Evolutionary conservation across 2,888 invertebrate genomes (phyloP), one percentile per base, ranked within the genome.

Genomic region (Dynastes grantii): DNA sequence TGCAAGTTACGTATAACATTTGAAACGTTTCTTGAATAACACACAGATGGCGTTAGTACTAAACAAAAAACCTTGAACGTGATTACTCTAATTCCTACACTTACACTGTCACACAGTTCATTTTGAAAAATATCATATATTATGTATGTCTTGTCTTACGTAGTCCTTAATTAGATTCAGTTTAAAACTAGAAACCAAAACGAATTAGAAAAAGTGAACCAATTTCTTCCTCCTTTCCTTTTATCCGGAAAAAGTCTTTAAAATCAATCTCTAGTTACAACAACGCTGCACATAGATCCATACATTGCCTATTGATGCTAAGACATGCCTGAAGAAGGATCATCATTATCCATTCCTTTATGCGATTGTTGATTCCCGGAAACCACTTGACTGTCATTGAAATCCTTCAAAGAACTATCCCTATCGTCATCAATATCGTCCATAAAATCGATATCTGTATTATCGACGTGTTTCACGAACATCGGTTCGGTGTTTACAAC

Each of bases 261-360:
- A 76, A 68, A 58, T 22, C 55, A 37, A 37, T 16, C 22, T 22
- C 8, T 16, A 22, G n/a, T 4, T 5, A 16, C 27, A 58, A 22
- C 4, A 37, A 37, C 32, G 32, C 32, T 37, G 4, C 5, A 37
- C 32, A 37, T 5, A 37, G 32, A 37, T 5, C 32, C 32, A 37
- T 37, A 29, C 49, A 73, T 75, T 55, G 49, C 70, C 65, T 79
- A 77, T 79, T 78, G 86, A 82, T 86, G 87, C 88, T 90, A 90
- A 86, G 90, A 89, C 89, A 90, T 90, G 77, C 89, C 89, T 49
- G 89, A 89, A 49, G 89, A 89, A 27, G 89, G 89, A 84, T 89
- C 89, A 81, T 90, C 90, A 29, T 85, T 88, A 81, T 89, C 89
- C 3, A 85, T 49, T 86, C 87, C 61, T 80, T 78, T 80, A 64